These are phyloP conservation scores for Clusia tigrina DNA, from an alignment of 2,888 invertebrate genomes.

Conservation along the genomic window DNA sequence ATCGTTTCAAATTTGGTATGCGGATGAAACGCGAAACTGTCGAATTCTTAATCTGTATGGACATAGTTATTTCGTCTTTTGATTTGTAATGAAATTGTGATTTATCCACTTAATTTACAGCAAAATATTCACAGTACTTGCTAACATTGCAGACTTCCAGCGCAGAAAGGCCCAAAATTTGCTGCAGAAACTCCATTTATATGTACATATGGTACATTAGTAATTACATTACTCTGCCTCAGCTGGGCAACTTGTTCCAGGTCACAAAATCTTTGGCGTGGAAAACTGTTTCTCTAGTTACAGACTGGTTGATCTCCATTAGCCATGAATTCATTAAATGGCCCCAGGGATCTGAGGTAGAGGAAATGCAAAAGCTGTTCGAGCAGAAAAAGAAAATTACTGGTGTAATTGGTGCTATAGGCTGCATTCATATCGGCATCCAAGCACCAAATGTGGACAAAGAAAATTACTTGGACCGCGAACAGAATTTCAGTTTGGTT, in stretches of 20 bases:
- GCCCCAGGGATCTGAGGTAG: neutral
- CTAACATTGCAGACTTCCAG: neutral
- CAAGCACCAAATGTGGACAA: neutral
- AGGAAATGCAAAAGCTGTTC: neutral
- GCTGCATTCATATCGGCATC: neutral
- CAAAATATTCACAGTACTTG: too few relatives aligned
- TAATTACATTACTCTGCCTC: neutral
- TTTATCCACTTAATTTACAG: too few relatives aligned
- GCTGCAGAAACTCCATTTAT: neutral
- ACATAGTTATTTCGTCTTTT: too few relatives aligned
- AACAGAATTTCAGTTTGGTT: neutral
- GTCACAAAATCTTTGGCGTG: neutral
- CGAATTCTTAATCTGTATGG: too few relatives aligned
- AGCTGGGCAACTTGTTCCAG: neutral
- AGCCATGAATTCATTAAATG: neutral
- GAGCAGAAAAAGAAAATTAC: neutral
- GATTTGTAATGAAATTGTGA: too few relatives aligned
- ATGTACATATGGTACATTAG: neutral
- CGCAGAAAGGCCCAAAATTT: neutral
- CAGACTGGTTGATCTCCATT: neutral
- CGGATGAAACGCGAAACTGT: too few relatives aligned
- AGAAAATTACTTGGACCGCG: neutral
- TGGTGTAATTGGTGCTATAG: neutral
- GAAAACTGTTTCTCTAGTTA: neutral
- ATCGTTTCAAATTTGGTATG: too few relatives aligned